Conservation (phyloP, 2,888 invertebrate genomes). For the Stenodera caucasica region DNA sequence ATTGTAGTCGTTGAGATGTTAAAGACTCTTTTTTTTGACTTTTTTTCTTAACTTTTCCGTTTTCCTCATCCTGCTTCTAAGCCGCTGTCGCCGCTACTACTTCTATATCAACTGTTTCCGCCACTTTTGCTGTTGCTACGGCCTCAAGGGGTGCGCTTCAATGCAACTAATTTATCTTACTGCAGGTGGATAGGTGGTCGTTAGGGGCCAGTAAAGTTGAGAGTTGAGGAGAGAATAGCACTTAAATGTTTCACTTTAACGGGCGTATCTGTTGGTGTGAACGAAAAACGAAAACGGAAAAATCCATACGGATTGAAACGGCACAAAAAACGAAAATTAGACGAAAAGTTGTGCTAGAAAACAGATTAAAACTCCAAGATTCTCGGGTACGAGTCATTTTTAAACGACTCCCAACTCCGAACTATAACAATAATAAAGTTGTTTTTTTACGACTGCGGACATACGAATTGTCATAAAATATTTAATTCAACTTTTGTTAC, state of each 20-base stretch:
- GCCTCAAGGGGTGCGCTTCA: background rate
- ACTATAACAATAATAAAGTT: too few relatives aligned
- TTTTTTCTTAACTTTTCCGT: background rate
- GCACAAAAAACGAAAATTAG: background rate
- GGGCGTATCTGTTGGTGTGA: background rate
- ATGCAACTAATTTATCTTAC: slow-evolving; percentile 7
- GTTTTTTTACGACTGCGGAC: too few relatives aligned
- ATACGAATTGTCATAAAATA: background rate
- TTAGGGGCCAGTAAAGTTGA: slow-evolving; percentile 1
- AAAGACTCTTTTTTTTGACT: background rate
- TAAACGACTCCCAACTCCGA: too few relatives aligned
- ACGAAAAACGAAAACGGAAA: background rate
- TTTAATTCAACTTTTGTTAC: too few relatives aligned
- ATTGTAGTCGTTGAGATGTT: background rate
- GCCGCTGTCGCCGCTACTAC: background rate
- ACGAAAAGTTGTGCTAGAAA: background rate
- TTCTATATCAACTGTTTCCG: background rate
- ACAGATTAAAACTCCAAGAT: background rate
- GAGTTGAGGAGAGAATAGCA: background rate
- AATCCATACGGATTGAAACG: background rate
- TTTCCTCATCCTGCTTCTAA: background rate
- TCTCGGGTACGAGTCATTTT: background rate
- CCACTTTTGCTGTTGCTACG: background rate
- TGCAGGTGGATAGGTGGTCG: slow-evolving; percentile 5
- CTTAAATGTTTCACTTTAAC: background rate